Conservation (phyloP, 1,140 invertebrate genomes). For the Penaeus japonicus region DNA sequence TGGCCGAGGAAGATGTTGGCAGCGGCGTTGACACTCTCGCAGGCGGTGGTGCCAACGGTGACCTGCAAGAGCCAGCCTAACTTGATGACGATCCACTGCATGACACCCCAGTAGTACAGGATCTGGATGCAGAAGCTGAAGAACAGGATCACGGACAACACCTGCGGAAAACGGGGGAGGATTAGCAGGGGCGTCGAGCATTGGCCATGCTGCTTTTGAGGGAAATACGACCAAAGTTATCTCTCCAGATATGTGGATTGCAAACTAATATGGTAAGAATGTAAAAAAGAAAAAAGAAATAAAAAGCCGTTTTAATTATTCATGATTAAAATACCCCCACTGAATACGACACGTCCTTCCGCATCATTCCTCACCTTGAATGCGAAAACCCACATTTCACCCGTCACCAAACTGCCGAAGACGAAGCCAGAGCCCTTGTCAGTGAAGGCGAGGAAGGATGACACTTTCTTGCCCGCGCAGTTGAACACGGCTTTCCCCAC, state of each 20-base stretch:
- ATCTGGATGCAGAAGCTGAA: constrained; percentile 88
- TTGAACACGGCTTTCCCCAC: constrained; percentile 79
- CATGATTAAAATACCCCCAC: too few relatives aligned
- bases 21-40: constrained; percentile 89
- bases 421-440: constrained; percentile 83
- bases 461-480: constrained; percentile 77
- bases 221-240: too few relatives aligned
- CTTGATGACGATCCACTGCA: constrained; percentile 87
- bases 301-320: too few relatives aligned
- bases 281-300: too few relatives aligned
- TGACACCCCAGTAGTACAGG: constrained; percentile 84
- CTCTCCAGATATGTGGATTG: too few relatives aligned
- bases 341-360: too few relatives aligned
- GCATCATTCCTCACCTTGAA: constrained; percentile 75
- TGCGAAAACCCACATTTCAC: constrained; percentile 74
- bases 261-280: too few relatives aligned
- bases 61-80: constrained; percentile 79
- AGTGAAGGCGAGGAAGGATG: constrained; percentile 81
- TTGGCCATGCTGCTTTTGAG: too few relatives aligned
- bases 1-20: constrained; percentile 91
- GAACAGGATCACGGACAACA: constrained; percentile 88
- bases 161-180: constrained; percentile 65
- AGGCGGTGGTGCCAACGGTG: constrained; percentile 85
- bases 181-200: background rate
- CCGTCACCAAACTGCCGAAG: constrained; percentile 79